Conservation (phyloP, 2,888 invertebrate species). For the Drosophila tripunctata region DNA sequence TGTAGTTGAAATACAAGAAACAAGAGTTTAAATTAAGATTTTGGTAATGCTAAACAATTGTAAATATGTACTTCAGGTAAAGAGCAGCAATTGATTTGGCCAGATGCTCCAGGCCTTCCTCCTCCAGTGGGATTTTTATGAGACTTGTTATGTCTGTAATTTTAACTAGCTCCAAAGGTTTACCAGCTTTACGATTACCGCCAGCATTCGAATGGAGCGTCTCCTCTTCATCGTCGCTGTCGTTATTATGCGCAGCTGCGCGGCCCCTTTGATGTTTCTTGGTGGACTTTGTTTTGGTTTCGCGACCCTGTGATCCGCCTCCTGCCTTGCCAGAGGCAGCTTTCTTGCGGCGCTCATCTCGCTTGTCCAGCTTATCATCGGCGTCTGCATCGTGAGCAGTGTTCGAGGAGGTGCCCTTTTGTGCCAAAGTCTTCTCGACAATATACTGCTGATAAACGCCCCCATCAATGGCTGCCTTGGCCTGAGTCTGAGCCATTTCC, state of each 20-base stretch:
- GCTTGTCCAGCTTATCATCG: constrained; percentile 87
- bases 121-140: constrained; percentile 87
- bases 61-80: constrained; percentile 89
- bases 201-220: constrained; percentile 74
- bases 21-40: too few relatives aligned
- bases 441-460: constrained; percentile 91
- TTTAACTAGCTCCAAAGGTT: constrained; percentile 87
- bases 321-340: constrained; percentile 94
- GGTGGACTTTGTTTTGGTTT: constrained; percentile 96
- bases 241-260: constrained; percentile 83
- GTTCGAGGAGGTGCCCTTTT: constrained; percentile 48
- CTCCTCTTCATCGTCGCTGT: constrained; percentile 89
- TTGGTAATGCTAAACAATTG: too few relatives aligned
- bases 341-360: constrained; percentile 95
- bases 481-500: constrained; percentile 87
- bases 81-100: constrained; percentile 88
- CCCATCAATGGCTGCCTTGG: constrained; percentile 88
- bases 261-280: constrained; percentile 89
- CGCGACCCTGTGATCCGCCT: constrained; percentile 96
- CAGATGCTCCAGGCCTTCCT: constrained; percentile 90
- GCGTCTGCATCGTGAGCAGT: constrained; percentile 76
- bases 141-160: constrained; percentile 88
- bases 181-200: constrained; percentile 77
- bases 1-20: constrained; percentile 63
- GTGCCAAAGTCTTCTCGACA: constrained; percentile 87